phyloP scores from a whole-genome alignment of 1,140 invertebrate genomes.

The Plectus sambesii region DNA sequence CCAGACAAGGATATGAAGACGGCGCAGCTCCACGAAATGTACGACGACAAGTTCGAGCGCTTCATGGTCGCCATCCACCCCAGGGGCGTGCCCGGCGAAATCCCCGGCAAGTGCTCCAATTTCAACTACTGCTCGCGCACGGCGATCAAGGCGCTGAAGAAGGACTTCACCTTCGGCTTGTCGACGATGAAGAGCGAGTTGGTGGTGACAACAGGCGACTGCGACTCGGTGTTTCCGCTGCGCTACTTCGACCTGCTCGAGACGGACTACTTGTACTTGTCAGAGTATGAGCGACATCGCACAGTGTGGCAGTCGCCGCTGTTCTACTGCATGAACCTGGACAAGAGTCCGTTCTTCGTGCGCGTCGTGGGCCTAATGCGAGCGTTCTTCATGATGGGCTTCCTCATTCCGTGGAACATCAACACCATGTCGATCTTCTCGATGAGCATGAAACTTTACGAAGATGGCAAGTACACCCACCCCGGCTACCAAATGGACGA shows the following conservation, averaged over 20 bases:
- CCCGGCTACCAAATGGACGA: conserved; percentile 36
- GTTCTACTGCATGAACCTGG: conserved; percentile 32
- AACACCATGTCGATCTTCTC: conserved; percentile 36
- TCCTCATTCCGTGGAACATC: conserved; percentile 34
- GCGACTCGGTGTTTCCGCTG: conserved; percentile 27
- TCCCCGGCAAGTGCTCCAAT: conserved; percentile 32
- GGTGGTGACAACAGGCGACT: conserved; percentile 30
- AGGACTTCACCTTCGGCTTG: conserved; percentile 9
- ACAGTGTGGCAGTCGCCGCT: conserved; percentile 35
- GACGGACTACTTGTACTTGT: conserved; percentile 24
- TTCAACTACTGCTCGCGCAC: conserved; percentile 26
- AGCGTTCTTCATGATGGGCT: conserved; percentile 35
- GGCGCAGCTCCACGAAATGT: conserved; percentile 17
- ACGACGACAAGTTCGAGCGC: conserved; percentile 23
- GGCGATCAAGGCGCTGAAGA: conserved; percentile 13
- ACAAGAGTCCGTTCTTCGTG: conserved; percentile 33
- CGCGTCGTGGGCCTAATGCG: conserved; percentile 28
- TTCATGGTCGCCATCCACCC: conserved; percentile 34
- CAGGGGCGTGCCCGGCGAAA: conserved; percentile 21
- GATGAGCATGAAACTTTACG: conserved; percentile 26
- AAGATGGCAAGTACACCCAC: conserved; percentile 31
- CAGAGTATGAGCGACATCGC: conserved; percentile 18
- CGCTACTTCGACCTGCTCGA: conserved; percentile 30
- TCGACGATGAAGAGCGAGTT: conserved; percentile 16
- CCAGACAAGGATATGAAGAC: conserved; percentile 30